phyloP scores from a whole-genome alignment of 2,888 invertebrate species.

The Isotomurus palustris region DNA sequence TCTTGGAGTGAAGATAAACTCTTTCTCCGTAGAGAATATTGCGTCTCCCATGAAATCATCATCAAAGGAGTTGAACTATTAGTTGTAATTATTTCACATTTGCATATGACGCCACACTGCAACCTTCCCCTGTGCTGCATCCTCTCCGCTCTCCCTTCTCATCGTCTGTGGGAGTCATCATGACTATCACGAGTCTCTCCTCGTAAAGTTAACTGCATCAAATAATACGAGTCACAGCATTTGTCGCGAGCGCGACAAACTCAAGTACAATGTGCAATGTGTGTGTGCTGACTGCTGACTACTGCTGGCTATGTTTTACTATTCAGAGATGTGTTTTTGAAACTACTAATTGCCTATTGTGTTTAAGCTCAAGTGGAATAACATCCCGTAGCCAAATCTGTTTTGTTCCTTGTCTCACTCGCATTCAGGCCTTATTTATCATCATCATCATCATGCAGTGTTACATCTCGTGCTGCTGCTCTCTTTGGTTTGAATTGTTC shows the following conservation, averaged over 20 bases:
- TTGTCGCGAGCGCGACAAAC: background rate
- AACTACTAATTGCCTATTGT: slow-evolving; percentile 6
- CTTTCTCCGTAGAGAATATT: slow-evolving; percentile 1
- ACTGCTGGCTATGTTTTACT: background rate
- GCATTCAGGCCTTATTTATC: too few species aligned
- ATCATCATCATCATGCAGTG: background rate
- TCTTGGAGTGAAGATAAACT: background rate
- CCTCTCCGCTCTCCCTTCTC: background rate
- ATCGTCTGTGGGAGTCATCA: background rate
- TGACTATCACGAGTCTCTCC: background rate
- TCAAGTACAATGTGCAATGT: background rate
- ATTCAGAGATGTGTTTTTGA: too few species aligned
- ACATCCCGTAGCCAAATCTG: background rate
- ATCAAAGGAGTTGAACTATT: slow-evolving; percentile 13
- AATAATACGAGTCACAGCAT: too few species aligned
- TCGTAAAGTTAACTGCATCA: too few species aligned
- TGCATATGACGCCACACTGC: slow-evolving; percentile 18
- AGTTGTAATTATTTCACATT: slow-evolving; percentile 20
- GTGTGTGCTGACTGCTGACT: background rate
- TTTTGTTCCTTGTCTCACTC: too few species aligned
- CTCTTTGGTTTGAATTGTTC: too few species aligned
- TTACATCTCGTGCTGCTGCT: too few species aligned
- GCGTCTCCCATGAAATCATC: slow-evolving; percentile 6
- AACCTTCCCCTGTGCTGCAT: background rate
- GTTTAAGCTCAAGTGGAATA: too few species aligned